Base-by-base conservation (phyloP, 1,140 invertebrate species). In the Trachymyrmex septentrionalis region DNA sequence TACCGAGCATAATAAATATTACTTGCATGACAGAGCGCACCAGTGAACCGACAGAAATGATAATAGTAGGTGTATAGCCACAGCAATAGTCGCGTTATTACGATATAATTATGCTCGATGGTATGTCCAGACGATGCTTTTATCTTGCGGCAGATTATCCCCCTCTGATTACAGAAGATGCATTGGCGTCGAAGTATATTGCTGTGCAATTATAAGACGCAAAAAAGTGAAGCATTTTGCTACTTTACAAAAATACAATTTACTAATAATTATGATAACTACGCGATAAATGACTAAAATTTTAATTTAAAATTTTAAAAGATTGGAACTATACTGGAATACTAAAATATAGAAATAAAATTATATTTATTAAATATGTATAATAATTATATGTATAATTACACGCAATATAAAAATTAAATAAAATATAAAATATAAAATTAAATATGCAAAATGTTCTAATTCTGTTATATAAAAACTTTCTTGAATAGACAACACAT, bases 21-120 rank as follows among this genome's bases (percentile, higher is more conserved):
- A 89, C 84, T 72, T 59, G 67, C 53, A 50, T 78, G 66, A 69
- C 48, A 30, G 63, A 78, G 59, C 61, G 16, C 63, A 55, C 63
- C 14, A 10, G 44, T 72, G 66, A 72, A 72, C 77, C 80, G 34
- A 61, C 81, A 76, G 85, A 76, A 78, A 82, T 77, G 86, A 87
- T 84, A 84, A 75, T 90, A 63, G 75, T 85, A 67, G 69, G 78
- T 67, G 21, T 69, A 50, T 91, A 91, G 88, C 87, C 24, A 57
- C 12, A 77, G 30, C 77, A 71, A 73, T 44, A 87, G 80, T 87
- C 72, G 85, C 75, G 88, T 92, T 90, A 92, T 92, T 93, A 89
- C 86, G 89, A 92, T 88, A 88, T 92, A 92, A 93, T 92, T 90
- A 86, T 90, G 81, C 76, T 88, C 77, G 87, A 78, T 86, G 86